Percentiles rank a stretch among this genome's conserved stretches.
Conservation (phyloP, 2,888 invertebrate species). For the Sarcophaga caerulescens region DNA sequence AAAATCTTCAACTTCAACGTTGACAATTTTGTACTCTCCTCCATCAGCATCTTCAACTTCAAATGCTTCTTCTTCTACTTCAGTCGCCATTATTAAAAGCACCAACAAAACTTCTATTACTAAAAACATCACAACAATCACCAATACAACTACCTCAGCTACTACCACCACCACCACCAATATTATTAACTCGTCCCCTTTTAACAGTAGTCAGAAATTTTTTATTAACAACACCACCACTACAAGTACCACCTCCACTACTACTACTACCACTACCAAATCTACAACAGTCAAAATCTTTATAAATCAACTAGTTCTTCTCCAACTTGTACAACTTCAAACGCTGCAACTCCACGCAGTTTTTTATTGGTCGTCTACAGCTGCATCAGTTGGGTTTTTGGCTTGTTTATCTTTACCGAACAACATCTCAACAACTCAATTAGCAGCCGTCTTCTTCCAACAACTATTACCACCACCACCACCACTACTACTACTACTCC, state of each 20-base stretch:
- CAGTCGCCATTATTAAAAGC: slow-evolving; percentile 61
- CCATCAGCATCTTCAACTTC: slow-evolving; percentile 67
- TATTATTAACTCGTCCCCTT: slow-evolving; percentile 58
- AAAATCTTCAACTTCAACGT: slow-evolving; percentile 58
- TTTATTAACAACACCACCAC: slow-evolving; percentile 62
- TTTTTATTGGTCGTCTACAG: slow-evolving; percentile 58
- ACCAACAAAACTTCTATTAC: slow-evolving; percentile 66
- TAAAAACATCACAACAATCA: slow-evolving; percentile 69
- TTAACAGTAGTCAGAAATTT: slow-evolving; percentile 61
- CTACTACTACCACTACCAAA: slow-evolving; percentile 53
- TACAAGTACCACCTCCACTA: slow-evolving; percentile 63
- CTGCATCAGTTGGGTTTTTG: slow-evolving; percentile 63
- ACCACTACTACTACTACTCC: slow-evolving; percentile 21
- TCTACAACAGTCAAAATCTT: slow-evolving; percentile 51
- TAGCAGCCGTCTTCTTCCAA: slow-evolving; percentile 52
- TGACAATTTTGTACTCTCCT: slow-evolving; percentile 53
- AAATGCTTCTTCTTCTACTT: slow-evolving; percentile 66
- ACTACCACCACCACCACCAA: slow-evolving; percentile 53
- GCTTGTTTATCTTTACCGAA: slow-evolving; percentile 59
- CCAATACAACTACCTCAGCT: slow-evolving; percentile 63
- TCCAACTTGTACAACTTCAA: slow-evolving; percentile 44
- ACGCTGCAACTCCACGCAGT: slow-evolving; percentile 55
- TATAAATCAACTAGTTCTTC: slow-evolving; percentile 57
- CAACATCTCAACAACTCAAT: slow-evolving; percentile 64
- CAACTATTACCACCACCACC: slow-evolving; percentile 40